phyloP scores from a whole-genome alignment of 2,113 vertebrate genomes.

The Pungitius pungitius region DNA sequence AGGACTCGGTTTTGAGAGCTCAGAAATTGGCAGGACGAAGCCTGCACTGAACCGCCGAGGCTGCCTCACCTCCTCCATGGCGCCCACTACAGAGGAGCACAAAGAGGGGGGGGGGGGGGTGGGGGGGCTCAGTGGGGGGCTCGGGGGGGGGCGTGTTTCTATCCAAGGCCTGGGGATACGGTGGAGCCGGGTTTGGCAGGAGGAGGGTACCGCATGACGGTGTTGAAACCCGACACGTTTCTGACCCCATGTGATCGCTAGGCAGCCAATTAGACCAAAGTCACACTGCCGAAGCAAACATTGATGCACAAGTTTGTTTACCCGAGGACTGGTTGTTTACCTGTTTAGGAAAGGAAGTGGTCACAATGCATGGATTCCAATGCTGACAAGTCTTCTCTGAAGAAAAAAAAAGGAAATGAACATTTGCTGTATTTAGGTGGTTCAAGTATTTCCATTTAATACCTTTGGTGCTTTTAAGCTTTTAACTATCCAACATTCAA shows the following conservation, averaged over 20 bases:
- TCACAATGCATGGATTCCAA: background rate
- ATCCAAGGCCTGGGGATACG: slow-evolving; percentile 39
- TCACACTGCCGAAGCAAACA: background rate
- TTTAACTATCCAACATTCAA: background rate
- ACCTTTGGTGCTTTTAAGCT: too few relatives aligned
- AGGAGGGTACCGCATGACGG: slow-evolving; percentile 24
- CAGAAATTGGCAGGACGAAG: slow-evolving; percentile 41
- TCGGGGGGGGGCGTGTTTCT: slow-evolving; percentile 52
- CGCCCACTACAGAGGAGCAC: slow-evolving; percentile 60
- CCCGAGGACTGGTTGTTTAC: background rate
- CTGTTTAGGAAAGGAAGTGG: background rate
- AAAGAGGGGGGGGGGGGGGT: slow-evolving; percentile 56
- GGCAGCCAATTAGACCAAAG: background rate
- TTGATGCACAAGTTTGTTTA: background rate
- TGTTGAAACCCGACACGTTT: slow-evolving; percentile 18
- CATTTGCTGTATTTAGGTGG: background rate
- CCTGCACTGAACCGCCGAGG: slow-evolving; percentile 26
- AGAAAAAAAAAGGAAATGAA: background rate
- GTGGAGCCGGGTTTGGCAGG: slow-evolving; percentile 34
- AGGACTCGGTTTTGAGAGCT: slow-evolving; percentile 26
- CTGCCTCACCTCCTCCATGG: slow-evolving; percentile 65
- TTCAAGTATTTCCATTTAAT: background rate
- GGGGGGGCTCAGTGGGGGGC: too few relatives aligned
- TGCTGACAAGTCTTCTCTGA: background rate
- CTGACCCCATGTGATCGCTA: slow-evolving; percentile 18